Base-by-base conservation (phyloP, 64 coral and sea anemone genomes). In the Astreopora myriophthalma region DNA sequence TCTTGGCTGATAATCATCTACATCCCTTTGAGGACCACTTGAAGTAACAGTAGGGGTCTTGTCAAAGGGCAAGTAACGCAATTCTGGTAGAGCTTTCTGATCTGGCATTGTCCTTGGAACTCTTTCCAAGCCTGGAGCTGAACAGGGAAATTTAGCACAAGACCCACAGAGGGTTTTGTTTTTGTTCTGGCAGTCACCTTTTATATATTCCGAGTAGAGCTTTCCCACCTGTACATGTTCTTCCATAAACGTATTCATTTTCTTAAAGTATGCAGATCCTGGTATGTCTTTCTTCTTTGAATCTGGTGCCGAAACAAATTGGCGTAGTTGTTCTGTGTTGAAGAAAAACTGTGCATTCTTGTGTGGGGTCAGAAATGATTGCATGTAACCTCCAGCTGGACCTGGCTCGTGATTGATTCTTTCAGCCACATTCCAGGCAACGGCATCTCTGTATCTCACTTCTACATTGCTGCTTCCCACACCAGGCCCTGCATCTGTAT, bases 331-430 rank as follows among this genome's bases (percentile, higher is more conserved):
- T 79, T 92, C 82, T 86, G 71, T 86, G 37, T 92, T 86, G 29
- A 77, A 92, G 71, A 92, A 92, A 66, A 92, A 92, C 80, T 92
- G 76, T 80, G 61, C 42, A 28, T 48, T 90, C 42, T 81, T 90
- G 61, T 80, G 48, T 73, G 73, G 73, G 12, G 36, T 46, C 73
- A 46, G 6, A 75, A 48, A 74, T 74, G 71, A 74, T 74, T 39
- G 35, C 71, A 74, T 74, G 71, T 74, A 44, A 44, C 10, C 34
- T 39, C 35, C 71, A 74, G 71, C 36, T 44, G 71, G 34, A 42
- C 71, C 71, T 22, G 71, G 71, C 71, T 74, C 20, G 20, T 39
- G 71, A 74, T 42, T 74, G 33, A 74, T 44, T 74, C 34, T 74
- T 74, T 66, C 1, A 10, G 6, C 51, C 9, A 57, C 51, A 90